Conservation (phyloP, 2,113 vertebrate genomes). For the Drymodes brunneopygia region DNA sequence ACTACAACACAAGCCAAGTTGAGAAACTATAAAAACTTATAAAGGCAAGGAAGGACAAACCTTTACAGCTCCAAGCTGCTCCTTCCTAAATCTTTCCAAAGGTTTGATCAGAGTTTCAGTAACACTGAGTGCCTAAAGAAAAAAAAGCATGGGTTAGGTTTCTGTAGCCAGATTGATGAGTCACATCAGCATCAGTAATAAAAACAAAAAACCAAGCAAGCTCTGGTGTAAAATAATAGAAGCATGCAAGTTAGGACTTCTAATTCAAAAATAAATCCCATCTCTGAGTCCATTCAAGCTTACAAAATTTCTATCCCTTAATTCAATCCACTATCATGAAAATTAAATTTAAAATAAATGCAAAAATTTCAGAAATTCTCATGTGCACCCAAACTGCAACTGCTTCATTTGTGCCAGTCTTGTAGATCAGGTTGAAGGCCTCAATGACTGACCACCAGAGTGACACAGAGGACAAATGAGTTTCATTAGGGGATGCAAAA, state of each 20-base stretch:
- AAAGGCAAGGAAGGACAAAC: slow-evolving; percentile 69
- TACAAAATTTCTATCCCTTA: background rate
- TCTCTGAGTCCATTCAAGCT: background rate
- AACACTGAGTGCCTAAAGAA: slow-evolving; percentile 89
- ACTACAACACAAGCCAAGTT: background rate
- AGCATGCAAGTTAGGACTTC: background rate
- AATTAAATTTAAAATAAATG: background rate
- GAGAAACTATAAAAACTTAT: background rate
- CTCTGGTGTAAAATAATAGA: background rate
- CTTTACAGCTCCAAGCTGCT: slow-evolving; percentile 92
- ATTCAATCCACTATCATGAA: background rate
- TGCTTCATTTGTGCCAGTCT: background rate
- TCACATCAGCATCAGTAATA: background rate
- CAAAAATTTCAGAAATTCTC: background rate
- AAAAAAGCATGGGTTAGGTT: slow-evolving; percentile 41
- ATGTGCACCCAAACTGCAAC: background rate
- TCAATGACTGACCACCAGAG: background rate
- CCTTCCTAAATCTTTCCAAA: slow-evolving; percentile 96
- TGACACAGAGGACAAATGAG: background rate
- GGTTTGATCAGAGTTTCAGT: slow-evolving; percentile 98
- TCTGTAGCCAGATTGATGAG: background rate
- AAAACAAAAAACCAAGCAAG: background rate
- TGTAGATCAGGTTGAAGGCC: background rate
- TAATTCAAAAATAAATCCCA: background rate
- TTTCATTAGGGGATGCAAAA: background rate